phyloP scores from a whole-genome alignment of 2,113 vertebrate species.

The Callaeas wilsoni region DNA sequence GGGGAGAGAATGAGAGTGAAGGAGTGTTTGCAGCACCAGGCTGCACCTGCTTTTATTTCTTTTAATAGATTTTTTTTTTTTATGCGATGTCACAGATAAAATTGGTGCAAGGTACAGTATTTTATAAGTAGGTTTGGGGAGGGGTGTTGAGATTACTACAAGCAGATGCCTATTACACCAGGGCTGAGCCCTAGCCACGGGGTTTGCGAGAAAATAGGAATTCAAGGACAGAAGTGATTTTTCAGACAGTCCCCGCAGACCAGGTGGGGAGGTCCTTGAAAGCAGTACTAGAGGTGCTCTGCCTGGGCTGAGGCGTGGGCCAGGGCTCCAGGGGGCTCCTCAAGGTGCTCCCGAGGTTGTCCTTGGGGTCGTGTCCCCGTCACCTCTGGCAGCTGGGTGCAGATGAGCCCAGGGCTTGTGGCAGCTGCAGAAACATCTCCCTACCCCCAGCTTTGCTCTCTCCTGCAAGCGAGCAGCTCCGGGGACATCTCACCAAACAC shows the following conservation, averaged over 20 bases:
- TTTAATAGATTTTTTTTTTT: conserved; percentile 69
- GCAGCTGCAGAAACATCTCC: neutral
- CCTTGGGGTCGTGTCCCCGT: neutral
- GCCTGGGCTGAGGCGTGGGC: neutral
- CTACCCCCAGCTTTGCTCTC: neutral
- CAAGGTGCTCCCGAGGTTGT: neutral
- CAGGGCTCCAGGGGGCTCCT: neutral
- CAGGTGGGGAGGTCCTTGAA: neutral
- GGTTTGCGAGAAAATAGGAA: conserved; percentile 31
- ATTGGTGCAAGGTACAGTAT: conserved; percentile 39
- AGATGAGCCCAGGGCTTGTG: neutral
- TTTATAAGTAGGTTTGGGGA: conserved; percentile 54
- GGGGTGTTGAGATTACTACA: neutral
- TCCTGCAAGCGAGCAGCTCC: neutral
- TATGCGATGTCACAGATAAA: conserved; percentile 58
- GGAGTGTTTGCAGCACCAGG: conserved; percentile 58
- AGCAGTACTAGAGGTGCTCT: neutral
- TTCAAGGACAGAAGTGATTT: conserved; percentile 49
- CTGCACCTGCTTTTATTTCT: conserved; percentile 73
- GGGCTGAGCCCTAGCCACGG: neutral
- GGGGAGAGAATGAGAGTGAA: conserved; percentile 65
- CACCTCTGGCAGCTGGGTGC: neutral
- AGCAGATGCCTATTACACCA: neutral
- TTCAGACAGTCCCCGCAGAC: neutral
- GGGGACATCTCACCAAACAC: neutral